Conservation (phyloP, 2,113 vertebrate genomes). For the Geococcyx californianus region DNA sequence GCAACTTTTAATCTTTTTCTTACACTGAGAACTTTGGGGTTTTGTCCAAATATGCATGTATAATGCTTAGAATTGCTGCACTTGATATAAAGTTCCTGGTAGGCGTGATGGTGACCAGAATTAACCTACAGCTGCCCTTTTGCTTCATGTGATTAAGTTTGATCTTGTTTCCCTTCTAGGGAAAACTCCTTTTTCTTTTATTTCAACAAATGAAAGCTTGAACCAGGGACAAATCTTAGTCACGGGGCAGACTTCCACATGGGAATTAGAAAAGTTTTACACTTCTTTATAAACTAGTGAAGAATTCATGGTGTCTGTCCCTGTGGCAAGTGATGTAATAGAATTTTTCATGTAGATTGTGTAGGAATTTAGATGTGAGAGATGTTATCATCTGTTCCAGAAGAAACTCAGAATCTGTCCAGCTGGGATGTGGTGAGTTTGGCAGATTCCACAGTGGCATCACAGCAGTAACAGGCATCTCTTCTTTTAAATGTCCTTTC, state of each 20-base stretch:
- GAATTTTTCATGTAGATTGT: background rate
- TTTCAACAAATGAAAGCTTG: background rate
- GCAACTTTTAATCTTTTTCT: background rate
- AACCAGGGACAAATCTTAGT: background rate
- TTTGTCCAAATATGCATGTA: background rate
- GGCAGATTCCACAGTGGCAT: background rate
- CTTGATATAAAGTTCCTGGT: fast-evolving
- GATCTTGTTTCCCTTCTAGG: background rate
- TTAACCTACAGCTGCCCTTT: background rate
- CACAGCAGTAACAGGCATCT: background rate
- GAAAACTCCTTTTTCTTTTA: background rate
- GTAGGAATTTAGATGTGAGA: background rate
- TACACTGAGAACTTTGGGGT: background rate
- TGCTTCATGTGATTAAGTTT: background rate
- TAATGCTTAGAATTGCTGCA: background rate
- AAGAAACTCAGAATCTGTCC: background rate
- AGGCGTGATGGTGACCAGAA: background rate
- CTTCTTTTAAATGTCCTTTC: background rate
- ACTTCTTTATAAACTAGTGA: background rate
- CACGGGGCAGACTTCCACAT: background rate
- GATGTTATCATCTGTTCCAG: background rate
- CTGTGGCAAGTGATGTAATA: background rate
- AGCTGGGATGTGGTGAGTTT: constrained; percentile 12
- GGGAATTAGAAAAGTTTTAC: background rate
- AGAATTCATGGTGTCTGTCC: background rate